Evolutionary conservation across 2,113 vertebrate genomes (phyloP).

Genomic region (Gambusia affinis): DNA sequence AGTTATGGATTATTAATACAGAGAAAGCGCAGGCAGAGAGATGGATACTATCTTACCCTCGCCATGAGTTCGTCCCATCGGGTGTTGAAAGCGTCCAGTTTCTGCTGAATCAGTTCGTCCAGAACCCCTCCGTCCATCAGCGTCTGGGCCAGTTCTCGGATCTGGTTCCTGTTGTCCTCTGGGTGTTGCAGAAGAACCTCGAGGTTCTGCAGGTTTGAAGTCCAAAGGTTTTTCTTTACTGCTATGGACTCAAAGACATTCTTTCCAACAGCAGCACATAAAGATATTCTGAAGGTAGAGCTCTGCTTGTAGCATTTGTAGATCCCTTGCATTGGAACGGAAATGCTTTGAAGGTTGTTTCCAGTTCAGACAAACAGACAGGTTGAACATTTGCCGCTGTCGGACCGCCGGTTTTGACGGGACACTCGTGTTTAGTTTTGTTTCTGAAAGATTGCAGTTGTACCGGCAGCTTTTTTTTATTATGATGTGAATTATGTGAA

Average conservation of each 20-base stretch:
- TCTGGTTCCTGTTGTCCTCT: conserved; percentile 96
- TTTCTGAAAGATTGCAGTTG: too few species aligned
- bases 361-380: background rate
- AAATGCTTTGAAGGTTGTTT: background rate
- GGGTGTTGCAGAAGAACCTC: conserved; percentile 90
- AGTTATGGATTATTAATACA: background rate
- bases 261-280: background rate
- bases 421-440: too few species aligned
- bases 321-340: background rate
- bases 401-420: background rate
- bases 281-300: background rate
- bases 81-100: conserved; percentile 92
- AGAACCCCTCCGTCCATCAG: conserved; percentile 96
- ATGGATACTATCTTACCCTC: conserved; percentile 75
- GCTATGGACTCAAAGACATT: background rate
- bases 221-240: too few species aligned
- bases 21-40: background rate
- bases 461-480: too few species aligned
- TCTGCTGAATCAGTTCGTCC: conserved; percentile 95
- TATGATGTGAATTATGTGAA: too few species aligned
- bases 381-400: background rate
- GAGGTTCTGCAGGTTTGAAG: conserved; percentile 81
- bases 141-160: conserved; percentile 93
- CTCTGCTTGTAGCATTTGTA: background rate
- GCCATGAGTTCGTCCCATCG: conserved; percentile 93